These are phyloP conservation scores for Scyliorhinus canicula DNA, from an alignment of 2,797 vertebrate genomes.

Conservation along the genomic window DNA sequence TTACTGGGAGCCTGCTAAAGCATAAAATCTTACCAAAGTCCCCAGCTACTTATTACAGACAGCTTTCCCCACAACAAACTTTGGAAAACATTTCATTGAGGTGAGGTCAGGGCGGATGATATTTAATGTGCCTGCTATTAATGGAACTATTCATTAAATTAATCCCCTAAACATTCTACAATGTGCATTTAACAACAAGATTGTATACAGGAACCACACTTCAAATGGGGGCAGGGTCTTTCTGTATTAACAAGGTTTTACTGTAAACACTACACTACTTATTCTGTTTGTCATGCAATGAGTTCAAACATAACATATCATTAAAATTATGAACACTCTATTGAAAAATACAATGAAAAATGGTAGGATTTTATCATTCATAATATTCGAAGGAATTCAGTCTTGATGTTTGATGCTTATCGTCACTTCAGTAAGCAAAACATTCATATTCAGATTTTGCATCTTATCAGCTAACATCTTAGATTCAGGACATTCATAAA, in stretches of 20 bases:
- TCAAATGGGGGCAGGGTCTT: neutral
- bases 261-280: neutral
- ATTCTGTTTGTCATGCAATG: neutral
- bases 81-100: neutral
- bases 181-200: neutral
- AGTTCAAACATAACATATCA: neutral
- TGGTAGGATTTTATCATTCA: neutral
- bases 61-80: neutral
- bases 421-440: neutral
- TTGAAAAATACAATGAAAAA: neutral
- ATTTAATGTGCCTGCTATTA: neutral
- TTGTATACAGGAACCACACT: neutral
- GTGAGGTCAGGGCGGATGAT: neutral
- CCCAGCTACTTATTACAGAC: neutral
- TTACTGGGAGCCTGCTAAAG: neutral
- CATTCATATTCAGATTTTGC: neutral
- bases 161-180: constrained; percentile 13
- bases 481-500: neutral
- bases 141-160: neutral
- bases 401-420: neutral
- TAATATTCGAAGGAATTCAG: neutral
- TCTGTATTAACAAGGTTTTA: neutral
- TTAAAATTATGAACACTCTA: neutral
- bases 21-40: neutral
- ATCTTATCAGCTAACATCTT: neutral